phyloP scores from a whole-genome alignment of 2,113 vertebrate species.

The Eidolon helvum region DNA sequence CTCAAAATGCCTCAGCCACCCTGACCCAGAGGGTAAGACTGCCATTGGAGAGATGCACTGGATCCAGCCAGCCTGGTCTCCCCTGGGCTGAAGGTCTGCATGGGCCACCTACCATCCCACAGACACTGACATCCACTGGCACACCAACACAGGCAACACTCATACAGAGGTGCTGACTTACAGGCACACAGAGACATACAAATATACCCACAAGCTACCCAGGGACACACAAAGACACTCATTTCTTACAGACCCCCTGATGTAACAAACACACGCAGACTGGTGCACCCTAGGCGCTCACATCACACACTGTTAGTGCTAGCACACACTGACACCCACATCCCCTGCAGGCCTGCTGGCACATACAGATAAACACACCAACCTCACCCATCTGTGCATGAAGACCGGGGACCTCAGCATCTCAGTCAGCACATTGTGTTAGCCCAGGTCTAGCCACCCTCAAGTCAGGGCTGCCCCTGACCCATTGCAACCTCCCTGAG shows the following conservation, averaged over 20 bases:
- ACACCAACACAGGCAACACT: neutral
- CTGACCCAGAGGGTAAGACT: neutral
- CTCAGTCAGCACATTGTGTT: neutral
- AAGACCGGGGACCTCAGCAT: neutral
- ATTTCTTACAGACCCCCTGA: neutral
- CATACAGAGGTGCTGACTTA: neutral
- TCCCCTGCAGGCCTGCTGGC: neutral
- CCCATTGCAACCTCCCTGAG: neutral
- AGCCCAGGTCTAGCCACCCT: neutral
- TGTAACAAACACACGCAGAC: neutral
- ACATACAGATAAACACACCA: neutral
- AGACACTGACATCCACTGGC: neutral
- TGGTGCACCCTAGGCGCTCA: neutral
- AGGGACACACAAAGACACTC: neutral
- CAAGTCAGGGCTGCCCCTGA: neutral
- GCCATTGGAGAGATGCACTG: slow-evolving; percentile 11
- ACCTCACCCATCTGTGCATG: fast-evolving
- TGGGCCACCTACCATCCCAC: neutral
- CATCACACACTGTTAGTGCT: neutral
- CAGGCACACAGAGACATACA: neutral
- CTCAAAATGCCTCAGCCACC: slow-evolving; percentile 50
- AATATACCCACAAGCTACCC: neutral
- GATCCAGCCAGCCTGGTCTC: slow-evolving; percentile 51
- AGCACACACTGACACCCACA: neutral
- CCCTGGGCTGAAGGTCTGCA: neutral